Evolutionary conservation across 2,113 vertebrate genomes (phyloP).

Genomic region (Garra rufa): DNA sequence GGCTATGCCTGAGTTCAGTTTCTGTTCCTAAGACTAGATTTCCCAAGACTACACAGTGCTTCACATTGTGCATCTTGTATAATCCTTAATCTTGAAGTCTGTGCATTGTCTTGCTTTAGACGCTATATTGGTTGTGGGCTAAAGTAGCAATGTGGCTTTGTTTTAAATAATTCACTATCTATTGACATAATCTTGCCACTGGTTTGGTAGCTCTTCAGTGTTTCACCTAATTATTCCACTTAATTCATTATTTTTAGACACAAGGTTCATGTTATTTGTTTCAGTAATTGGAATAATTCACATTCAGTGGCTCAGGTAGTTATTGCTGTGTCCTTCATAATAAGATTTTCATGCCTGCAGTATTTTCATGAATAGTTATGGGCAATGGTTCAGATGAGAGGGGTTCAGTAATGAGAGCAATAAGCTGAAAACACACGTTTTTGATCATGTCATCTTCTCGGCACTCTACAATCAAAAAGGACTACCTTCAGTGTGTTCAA

Average conservation of each 20-base stretch:
- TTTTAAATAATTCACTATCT: constrained; percentile 29
- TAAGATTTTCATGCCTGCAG: constrained; percentile 3
- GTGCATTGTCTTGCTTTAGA: constrained; percentile 25
- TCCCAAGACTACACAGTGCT: constrained; percentile 22
- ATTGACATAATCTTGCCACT: neutral
- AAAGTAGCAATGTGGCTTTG: neutral
- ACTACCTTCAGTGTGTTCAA: neutral
- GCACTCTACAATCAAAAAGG: neutral
- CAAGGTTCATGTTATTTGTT: constrained; percentile 6
- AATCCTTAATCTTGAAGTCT: constrained; percentile 50
- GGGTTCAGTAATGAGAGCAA: constrained; percentile 40
- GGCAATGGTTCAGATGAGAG: constrained; percentile 31
- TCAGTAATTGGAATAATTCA: neutral
- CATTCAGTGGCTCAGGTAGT: neutral
- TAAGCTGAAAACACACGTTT: constrained; percentile 36
- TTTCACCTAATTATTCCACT: neutral
- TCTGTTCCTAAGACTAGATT: constrained; percentile 1
- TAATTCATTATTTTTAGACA: neutral
- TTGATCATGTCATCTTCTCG: neutral
- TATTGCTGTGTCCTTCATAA: neutral
- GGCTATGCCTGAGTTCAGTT: neutral
- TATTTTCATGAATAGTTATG: constrained; percentile 31
- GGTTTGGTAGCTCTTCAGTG: neutral
- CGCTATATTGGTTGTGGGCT: neutral
- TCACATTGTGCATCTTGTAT: constrained; percentile 27